Percentiles rank a stretch among this genome's conserved stretches.
phyloP scores from a whole-genome alignment of 2,113 vertebrate species.

The Carettochelys insculpta region DNA sequence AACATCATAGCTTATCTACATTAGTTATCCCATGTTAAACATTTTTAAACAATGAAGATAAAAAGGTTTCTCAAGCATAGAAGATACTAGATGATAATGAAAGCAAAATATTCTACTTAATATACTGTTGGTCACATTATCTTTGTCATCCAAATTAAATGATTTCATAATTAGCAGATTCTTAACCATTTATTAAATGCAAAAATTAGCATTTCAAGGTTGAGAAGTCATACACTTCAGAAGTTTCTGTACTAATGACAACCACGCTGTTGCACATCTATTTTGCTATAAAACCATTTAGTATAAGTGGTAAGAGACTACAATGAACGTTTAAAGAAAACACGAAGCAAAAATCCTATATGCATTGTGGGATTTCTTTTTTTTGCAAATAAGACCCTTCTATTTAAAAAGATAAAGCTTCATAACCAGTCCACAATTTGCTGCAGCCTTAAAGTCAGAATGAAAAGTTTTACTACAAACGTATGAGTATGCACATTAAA shows the following conservation, averaged over 20 bases:
- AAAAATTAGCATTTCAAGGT: neutral
- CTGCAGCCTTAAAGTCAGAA: neutral
- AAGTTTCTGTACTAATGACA: constrained; percentile 16
- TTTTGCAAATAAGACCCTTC: neutral
- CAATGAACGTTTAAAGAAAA: neutral
- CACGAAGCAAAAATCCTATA: neutral
- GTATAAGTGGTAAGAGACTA: neutral
- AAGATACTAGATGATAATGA: neutral
- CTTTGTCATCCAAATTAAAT: neutral
- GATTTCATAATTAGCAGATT: neutral
- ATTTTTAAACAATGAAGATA: neutral
- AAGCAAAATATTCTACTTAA: neutral
- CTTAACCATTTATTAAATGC: neutral
- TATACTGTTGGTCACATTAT: neutral
- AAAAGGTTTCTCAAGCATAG: neutral
- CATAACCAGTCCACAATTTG: neutral
- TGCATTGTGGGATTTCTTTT: neutral
- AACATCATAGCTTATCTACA: neutral
- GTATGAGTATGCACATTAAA: neutral
- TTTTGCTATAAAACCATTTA: neutral
- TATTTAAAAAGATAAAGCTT: neutral
- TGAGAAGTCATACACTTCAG: neutral
- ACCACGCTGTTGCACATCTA: neutral
- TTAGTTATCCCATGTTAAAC: neutral
- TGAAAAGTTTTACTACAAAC: neutral